These are phyloP conservation scores for Anarhynchus alexandrinus DNA, from an alignment of 2,113 vertebrate genomes.

Conservation along the genomic window DNA sequence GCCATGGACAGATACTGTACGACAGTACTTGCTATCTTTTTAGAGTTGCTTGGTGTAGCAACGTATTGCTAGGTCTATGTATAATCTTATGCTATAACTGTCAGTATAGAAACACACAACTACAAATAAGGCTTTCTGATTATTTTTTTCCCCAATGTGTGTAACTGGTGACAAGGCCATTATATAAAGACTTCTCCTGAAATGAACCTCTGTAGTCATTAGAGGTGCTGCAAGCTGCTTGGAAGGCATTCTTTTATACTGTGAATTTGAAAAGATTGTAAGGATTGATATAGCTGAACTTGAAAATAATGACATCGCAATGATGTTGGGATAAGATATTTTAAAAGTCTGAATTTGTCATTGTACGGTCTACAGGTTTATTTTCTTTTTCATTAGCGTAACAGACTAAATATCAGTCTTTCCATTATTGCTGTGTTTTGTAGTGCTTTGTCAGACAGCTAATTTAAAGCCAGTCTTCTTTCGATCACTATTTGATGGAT, in stretches of 20 bases:
- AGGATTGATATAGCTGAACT: conserved; percentile 9
- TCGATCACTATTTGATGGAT: neutral
- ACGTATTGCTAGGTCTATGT: neutral
- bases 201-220: neutral
- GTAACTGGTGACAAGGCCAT: neutral
- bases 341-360: neutral
- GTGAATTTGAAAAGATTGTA: neutral
- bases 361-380: neutral
- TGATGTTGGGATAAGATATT: neutral
- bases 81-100: neutral
- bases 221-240: neutral
- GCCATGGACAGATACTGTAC: neutral
- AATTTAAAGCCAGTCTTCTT: neutral
- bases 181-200: conserved; percentile 26
- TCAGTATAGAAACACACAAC: neutral
- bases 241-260: neutral
- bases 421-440: neutral
- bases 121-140: neutral
- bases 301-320: neutral
- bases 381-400: neutral
- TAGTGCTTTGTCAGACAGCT: neutral
- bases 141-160: neutral
- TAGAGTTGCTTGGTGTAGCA: neutral
- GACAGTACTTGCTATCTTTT: neutral
- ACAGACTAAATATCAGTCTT: neutral